Evolutionary conservation across 1,140 invertebrate genomes (phyloP), one percentile per base, ranked within the genome.

Genomic region (Scaptodrosophila lebanonensis): DNA sequence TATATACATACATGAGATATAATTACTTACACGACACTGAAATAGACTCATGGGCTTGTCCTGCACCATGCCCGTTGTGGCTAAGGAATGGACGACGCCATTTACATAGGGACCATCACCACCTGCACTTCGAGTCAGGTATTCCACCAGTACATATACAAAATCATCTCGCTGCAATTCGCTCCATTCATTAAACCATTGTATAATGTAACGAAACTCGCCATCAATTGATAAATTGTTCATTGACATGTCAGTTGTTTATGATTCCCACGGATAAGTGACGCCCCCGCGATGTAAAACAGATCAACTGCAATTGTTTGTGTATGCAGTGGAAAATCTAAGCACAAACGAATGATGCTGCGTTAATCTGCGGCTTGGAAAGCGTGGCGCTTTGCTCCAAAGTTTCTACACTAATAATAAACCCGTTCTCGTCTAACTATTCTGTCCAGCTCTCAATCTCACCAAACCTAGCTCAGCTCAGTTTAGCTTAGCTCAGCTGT

Each of bases 151-250:
- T 44, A 96, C 90, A 13, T 92, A 91, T 22, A 96, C 72, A 86
- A 97, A 97, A 85, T 97, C 95, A 54, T 91, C 91, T 44, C 93
- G 89, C 86, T 97, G 95, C 87, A 96, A 90, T 67, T 95, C 93
- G 79, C 94, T 96, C 91, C 95, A 97, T 84, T 96, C 94, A 71
- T 91, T 89, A 86, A 97, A 97, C 95, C 95, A 97, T 83, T 94
- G 91, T 22, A 94, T 86, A 45, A 95, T 87, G 83, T 95, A 95
- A 39, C 93, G 89, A 43, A 95, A 86, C 86, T 96, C 93, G 4
- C 91, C 91, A 75, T 93, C 91, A 27, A 83, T 60, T 48, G 77
- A 83, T 61, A 86, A 62, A 69, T 85, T 86, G 40, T 61, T 73
- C 65, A 77, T 75, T 33, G 79, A 77, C 84, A 86, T 86, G 8